Conservation (phyloP, 2,888 invertebrate species). For the Caenorhabditis sp. region DNA sequence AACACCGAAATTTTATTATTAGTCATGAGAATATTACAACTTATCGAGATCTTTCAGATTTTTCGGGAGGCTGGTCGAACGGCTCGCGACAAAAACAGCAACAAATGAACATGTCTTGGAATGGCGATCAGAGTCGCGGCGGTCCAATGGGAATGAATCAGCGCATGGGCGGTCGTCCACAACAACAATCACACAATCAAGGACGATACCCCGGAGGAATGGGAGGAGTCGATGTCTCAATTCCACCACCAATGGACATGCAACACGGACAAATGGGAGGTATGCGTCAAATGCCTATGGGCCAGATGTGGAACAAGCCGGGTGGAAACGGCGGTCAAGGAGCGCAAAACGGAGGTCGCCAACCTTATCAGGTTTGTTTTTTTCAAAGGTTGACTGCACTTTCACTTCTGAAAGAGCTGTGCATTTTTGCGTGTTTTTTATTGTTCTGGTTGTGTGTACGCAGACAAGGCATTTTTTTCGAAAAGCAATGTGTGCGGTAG, state of each 20-base stretch:
- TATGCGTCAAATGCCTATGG: slow-evolving; percentile 22
- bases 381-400: too few relatives aligned
- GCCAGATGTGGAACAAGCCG: slow-evolving; percentile 7
- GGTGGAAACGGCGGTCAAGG: slow-evolving; percentile 1
- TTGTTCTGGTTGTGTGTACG: too few relatives aligned
- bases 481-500: too few relatives aligned
- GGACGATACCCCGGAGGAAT: slow-evolving; percentile 35
- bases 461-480: too few relatives aligned
- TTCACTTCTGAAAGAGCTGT: too few relatives aligned
- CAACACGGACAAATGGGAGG: slow-evolving; percentile 33
- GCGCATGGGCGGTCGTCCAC: slow-evolving; percentile 26
- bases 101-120: slow-evolving; percentile 17
- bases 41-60: slow-evolving; percentile 1
- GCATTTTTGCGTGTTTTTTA: too few relatives aligned
- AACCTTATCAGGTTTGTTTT: slow-evolving; percentile 6
- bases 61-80: slow-evolving; percentile 23
- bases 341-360: slow-evolving; percentile 19
- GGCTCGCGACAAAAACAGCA: slow-evolving; percentile 33
- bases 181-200: slow-evolving; percentile 18
- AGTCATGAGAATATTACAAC: too few relatives aligned
- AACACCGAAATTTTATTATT: too few relatives aligned
- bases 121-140: slow-evolving; percentile 12
- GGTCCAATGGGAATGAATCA: not conserved
- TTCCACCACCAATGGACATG: slow-evolving; percentile 61
- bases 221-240: slow-evolving; percentile 51